These are phyloP conservation scores for Meloe dianella DNA, from an alignment of 2,888 invertebrate genomes.

Conservation along the genomic window DNA sequence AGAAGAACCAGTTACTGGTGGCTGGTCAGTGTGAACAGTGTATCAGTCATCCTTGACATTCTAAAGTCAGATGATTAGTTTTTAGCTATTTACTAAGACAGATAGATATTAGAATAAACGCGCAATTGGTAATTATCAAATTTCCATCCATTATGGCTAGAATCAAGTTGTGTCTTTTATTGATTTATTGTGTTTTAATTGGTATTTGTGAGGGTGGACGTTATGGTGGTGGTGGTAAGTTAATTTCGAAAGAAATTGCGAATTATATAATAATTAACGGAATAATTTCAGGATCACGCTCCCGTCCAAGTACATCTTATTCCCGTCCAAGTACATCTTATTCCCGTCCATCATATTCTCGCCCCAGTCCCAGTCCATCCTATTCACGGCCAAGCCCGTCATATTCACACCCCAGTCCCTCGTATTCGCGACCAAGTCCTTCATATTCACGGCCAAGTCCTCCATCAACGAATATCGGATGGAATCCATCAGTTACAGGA, in stretches of 20 bases:
- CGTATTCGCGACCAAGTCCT: background rate
- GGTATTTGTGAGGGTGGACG: background rate
- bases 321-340: background rate
- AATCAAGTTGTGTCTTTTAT: background rate
- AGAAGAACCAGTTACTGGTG: background rate
- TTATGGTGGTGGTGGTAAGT: background rate
- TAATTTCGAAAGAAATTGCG: background rate
- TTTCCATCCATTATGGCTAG: background rate
- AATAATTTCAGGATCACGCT: background rate
- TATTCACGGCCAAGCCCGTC: slow-evolving; percentile 6
- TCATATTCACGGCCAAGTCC: background rate
- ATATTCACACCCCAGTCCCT: background rate
- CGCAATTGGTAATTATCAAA: background rate
- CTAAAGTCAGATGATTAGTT: too few species aligned
- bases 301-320: background rate
- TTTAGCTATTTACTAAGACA: too few species aligned
- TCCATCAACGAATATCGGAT: slow-evolving; percentile 9
- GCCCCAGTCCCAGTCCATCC: background rate
- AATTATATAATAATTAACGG: background rate
- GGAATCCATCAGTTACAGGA: background rate
- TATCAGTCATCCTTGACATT: background rate
- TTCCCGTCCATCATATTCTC: background rate
- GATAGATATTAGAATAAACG: background rate
- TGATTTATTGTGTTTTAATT: slow-evolving; percentile 5
- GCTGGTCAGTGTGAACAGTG: background rate